Percentiles rank a stretch among this genome's conserved stretches.
Evolutionary conservation across 2,797 vertebrate species (phyloP).

Genomic region (Hyperoplus immaculatus): DNA sequence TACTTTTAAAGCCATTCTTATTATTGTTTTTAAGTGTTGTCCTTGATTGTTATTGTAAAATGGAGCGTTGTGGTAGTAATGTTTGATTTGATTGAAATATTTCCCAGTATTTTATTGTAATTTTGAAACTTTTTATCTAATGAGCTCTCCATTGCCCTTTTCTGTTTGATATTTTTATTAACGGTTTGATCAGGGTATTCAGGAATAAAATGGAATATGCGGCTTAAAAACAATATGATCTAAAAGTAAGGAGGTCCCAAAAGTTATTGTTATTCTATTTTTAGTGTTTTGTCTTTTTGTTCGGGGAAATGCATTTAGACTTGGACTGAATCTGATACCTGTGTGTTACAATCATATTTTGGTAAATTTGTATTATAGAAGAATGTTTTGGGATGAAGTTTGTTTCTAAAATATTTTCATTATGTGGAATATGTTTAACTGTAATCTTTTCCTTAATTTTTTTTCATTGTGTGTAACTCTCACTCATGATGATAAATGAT

Average conservation of each 20-base stretch:
- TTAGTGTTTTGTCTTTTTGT: constrained; percentile 18
- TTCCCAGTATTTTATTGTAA: constrained; percentile 49
- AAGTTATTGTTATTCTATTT: neutral
- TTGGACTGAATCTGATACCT: constrained; percentile 32
- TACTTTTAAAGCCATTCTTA: constrained; percentile 80
- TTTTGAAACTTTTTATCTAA: constrained; percentile 31
- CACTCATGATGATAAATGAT: constrained; percentile 55
- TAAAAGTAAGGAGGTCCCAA: constrained; percentile 25
- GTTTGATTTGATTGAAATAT: constrained; percentile 52
- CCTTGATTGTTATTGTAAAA: constrained; percentile 61
- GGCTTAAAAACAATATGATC: constrained; percentile 37
- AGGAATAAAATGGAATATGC: constrained; percentile 70
- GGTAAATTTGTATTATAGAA: constrained; percentile 31
- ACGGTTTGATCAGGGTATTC: constrained; percentile 77
- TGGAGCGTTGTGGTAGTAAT: constrained; percentile 49
- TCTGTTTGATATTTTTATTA: constrained; percentile 57
- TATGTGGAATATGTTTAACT: constrained; percentile 50
- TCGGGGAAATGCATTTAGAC: constrained; percentile 26
- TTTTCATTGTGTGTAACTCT: constrained; percentile 29
- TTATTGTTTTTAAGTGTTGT: constrained; percentile 57
- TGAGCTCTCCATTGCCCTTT: constrained; percentile 37
- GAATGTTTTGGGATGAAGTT: constrained; percentile 37
- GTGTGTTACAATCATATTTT: constrained; percentile 54
- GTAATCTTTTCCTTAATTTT: constrained; percentile 31
- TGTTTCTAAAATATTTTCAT: constrained; percentile 27